A percentile compares a stretch with the other conserved stretches of the same genome.
These are phyloP conservation scores for Cygnus olor DNA, from an alignment of 2,797 vertebrate species.

Conservation along the genomic window DNA sequence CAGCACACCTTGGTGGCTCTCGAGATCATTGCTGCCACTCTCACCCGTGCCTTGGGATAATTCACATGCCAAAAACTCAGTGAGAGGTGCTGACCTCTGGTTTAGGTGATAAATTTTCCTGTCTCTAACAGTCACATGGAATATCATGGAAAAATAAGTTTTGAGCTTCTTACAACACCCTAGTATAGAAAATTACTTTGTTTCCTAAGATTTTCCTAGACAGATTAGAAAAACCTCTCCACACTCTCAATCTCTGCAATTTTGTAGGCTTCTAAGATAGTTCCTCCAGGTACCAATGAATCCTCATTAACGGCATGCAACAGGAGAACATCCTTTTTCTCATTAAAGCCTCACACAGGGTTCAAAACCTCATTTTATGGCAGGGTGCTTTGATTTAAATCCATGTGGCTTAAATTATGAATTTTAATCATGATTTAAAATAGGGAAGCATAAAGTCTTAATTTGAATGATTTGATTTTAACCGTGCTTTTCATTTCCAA, in stretches of 20 bases:
- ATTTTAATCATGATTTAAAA: constrained; percentile 38
- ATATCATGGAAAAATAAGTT: background rate
- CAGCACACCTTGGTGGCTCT: background rate
- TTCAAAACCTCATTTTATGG: constrained; percentile 33
- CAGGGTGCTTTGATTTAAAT: constrained; percentile 46
- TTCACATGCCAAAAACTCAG: background rate
- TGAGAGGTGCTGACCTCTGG: background rate
- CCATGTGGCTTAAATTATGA: constrained; percentile 25
- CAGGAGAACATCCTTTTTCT: background rate
- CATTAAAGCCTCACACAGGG: constrained; percentile 45
- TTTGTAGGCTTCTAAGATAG: background rate
- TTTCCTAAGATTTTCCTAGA: background rate
- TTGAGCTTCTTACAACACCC: background rate
- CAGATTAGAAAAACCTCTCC: background rate
- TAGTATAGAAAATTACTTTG: background rate
- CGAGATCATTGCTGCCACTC: rapidly evolving
- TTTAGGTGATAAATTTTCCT: background rate
- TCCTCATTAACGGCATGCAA: background rate
- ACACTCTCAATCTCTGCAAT: background rate
- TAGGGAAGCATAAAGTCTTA: background rate
- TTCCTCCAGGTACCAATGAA: background rate
- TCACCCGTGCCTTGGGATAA: background rate
- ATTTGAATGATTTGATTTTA: constrained; percentile 47
- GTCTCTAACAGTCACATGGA: background rate
- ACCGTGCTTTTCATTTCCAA: constrained; percentile 46